These are phyloP conservation scores for Pachycephus smyrnensis DNA, from an alignment of 2,888 invertebrate species.

Conservation along the genomic window DNA sequence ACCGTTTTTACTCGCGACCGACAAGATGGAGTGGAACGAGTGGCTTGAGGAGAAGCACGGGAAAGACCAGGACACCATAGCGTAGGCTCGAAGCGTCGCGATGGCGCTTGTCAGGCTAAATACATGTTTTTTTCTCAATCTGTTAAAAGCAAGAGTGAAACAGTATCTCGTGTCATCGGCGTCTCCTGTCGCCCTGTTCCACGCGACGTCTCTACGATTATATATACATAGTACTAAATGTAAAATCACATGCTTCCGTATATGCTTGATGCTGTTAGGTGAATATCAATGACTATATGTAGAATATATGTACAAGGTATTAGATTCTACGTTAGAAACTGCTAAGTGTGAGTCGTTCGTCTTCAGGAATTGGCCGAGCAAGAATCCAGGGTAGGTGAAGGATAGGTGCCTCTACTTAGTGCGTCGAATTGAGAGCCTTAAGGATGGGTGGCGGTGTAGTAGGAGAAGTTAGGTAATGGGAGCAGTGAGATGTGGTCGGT, in stretches of 20 bases:
- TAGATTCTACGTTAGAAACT: neutral
- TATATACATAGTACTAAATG: neutral
- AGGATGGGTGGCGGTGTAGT: neutral
- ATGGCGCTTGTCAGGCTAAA: conserved; percentile 49
- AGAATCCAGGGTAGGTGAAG: neutral
- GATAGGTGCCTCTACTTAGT: neutral
- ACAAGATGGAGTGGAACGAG: conserved; percentile 11
- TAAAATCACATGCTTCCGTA: neutral
- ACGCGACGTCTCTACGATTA: neutral
- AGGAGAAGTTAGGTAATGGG: neutral
- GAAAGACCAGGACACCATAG: neutral
- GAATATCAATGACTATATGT: neutral
- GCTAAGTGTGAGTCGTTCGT: too few relatives aligned
- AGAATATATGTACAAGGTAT: neutral
- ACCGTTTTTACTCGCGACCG: conserved; percentile 41
- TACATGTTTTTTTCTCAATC: conserved; percentile 36
- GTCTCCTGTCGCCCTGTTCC: neutral
- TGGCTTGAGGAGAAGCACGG: neutral
- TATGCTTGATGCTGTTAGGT: neutral
- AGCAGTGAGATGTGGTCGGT: neutral
- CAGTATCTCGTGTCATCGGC: conserved; percentile 15
- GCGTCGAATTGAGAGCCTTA: neutral
- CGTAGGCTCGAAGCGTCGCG: conserved; percentile 26
- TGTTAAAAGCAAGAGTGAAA: conserved; percentile 49
- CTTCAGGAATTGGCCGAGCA: too few relatives aligned